phyloP scores from a whole-genome alignment of 2,797 vertebrate genomes.

The Sebastes jordani region DNA sequence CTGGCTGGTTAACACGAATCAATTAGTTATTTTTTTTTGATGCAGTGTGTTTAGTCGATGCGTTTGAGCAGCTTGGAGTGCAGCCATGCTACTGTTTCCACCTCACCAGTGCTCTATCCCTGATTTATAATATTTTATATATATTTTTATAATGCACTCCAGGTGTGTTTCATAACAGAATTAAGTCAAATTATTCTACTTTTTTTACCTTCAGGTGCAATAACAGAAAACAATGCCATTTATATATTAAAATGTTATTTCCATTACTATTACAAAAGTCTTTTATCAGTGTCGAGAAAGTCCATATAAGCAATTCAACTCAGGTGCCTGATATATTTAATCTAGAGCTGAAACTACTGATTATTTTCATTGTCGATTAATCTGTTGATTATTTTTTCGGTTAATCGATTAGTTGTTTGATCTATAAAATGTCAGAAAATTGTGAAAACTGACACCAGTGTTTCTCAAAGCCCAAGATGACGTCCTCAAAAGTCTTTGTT shows the following conservation, averaged over 20 bases:
- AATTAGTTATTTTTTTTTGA: background rate
- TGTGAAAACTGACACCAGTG: too few species aligned
- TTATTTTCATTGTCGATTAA: too few species aligned
- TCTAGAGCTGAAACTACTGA: background rate
- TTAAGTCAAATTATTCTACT: background rate
- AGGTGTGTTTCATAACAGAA: background rate
- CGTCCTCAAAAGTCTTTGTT: too few species aligned
- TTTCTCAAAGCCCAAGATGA: too few species aligned
- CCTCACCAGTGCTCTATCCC: background rate
- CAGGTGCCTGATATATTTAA: too few species aligned
- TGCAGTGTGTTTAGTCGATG: background rate
- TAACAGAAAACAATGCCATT: background rate
- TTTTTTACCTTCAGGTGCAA: background rate
- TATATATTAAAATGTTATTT: background rate
- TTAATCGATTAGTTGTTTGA: too few species aligned
- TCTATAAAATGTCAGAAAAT: accelerated
- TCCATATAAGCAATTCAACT: background rate
- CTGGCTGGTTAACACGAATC: background rate
- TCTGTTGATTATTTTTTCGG: too few species aligned
- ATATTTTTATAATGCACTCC: accelerated
- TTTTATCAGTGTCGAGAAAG: background rate
- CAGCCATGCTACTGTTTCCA: background rate
- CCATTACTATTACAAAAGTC: background rate
- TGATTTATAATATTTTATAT: background rate
- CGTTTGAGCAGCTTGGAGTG: background rate